Conservation (phyloP, 1,140 invertebrate species). For the Eueides isabella region DNA sequence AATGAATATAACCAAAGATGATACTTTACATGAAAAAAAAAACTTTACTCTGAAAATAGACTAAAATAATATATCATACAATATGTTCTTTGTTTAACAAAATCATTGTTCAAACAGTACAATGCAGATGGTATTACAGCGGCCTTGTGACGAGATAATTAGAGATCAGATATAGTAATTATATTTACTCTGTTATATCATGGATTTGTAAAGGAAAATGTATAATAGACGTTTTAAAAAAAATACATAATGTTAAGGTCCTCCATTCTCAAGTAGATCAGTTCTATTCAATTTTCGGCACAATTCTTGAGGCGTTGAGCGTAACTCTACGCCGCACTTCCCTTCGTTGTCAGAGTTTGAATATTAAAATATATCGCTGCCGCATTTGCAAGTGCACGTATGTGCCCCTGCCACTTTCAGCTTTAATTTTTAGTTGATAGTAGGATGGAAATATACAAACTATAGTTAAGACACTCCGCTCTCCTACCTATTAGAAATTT, state of each 20-base stretch:
- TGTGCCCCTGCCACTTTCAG: too few relatives aligned
- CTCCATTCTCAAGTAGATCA: too few relatives aligned
- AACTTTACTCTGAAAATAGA: not conserved
- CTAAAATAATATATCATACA: not conserved
- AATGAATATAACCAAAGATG: too few relatives aligned
- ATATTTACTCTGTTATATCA: not conserved
- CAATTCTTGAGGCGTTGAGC: too few relatives aligned
- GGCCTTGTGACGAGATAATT: conserved; percentile 9
- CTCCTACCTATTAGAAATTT: too few relatives aligned
- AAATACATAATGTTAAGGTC: too few relatives aligned
- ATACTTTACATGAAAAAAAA: too few relatives aligned
- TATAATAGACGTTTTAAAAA: not conserved
- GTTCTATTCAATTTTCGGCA: too few relatives aligned
- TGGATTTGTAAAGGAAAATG: not conserved
- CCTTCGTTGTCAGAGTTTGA: too few relatives aligned
- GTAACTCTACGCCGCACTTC: too few relatives aligned
- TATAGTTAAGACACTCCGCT: not conserved
- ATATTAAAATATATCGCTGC: too few relatives aligned
- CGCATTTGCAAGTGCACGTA: too few relatives aligned
- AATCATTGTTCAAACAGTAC: conserved; percentile 3
- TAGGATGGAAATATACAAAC: not conserved
- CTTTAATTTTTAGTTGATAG: not conserved
- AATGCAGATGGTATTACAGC: conserved; percentile 9
- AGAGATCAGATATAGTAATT: conserved; percentile 5
- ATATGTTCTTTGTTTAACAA: conserved; percentile 4